Conservation (phyloP, 2,113 vertebrate species). For the Cardinalis cardinalis region DNA sequence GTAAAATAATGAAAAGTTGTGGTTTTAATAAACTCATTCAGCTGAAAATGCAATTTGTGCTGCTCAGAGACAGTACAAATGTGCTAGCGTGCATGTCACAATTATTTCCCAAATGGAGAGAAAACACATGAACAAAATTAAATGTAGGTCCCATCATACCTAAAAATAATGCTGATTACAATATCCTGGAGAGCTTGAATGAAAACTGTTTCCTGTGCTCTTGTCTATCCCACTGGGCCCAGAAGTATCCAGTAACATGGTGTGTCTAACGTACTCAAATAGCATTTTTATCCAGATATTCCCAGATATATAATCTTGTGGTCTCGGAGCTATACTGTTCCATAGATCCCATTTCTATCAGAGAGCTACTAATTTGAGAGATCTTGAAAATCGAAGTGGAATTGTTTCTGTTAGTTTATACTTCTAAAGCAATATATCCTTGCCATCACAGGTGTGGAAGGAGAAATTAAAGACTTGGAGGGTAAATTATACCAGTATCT, state of each 20-base stretch:
- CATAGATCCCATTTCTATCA: background rate
- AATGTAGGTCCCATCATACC: background rate
- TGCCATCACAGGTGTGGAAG: background rate
- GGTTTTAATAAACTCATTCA: background rate
- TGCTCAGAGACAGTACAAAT: background rate
- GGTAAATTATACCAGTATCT: slow-evolving; percentile 17
- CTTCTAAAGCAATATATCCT: background rate
- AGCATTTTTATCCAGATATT: background rate
- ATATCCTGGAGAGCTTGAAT: background rate
- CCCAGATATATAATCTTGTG: background rate
- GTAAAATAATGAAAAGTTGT: background rate
- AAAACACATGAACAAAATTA: background rate
- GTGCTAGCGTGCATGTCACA: background rate
- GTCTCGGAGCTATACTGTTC: background rate
- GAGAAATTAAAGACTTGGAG: background rate
- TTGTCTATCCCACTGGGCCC: background rate
- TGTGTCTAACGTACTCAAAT: background rate
- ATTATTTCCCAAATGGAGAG: background rate
- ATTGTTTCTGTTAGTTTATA: background rate
- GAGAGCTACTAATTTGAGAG: background rate
- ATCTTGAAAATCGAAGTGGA: background rate
- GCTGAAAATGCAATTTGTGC: background rate
- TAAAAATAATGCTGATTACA: background rate
- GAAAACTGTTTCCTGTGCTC: background rate
- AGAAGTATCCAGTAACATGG: background rate